Conservation (phyloP, 2,113 vertebrate genomes). For the Larimichthys crocea region DNA sequence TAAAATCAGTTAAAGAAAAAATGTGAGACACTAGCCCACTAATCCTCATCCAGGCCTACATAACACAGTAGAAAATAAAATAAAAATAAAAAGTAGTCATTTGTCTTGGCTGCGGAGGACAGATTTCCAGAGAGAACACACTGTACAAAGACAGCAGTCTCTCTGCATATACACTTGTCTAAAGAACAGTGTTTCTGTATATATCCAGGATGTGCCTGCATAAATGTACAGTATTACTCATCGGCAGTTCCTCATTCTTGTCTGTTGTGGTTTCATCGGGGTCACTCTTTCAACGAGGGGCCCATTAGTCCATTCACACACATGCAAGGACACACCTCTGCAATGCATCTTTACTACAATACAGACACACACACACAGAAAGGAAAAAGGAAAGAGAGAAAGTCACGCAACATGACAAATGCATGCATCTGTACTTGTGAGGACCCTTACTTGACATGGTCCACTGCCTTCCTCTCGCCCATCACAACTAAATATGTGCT, state of each 20-base stretch:
- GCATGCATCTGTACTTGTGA: not conserved
- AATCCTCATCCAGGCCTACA: not conserved
- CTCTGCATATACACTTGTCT: not conserved
- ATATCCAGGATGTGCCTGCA: constrained; percentile 11
- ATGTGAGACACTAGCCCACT: not conserved
- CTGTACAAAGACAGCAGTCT: not conserved
- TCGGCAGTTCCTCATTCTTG: not conserved
- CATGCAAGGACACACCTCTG: not conserved
- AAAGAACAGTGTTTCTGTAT: not conserved
- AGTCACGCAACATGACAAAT: not conserved
- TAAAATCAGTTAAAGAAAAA: not conserved
- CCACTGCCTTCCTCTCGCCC: too few species aligned
- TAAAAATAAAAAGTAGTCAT: not conserved
- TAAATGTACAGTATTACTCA: constrained; percentile 29
- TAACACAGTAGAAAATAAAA: constrained; percentile 20
- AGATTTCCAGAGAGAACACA: not conserved
- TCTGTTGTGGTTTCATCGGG: constrained; percentile 19
- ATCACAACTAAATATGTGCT: too few species aligned
- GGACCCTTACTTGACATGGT: not conserved
- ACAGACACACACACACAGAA: not conserved
- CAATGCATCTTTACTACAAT: not conserved
- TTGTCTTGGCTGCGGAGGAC: constrained; percentile 3
- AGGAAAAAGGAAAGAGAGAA: not conserved
- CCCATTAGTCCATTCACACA: constrained; percentile 29
- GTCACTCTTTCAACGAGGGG: constrained; percentile 45